Evolutionary conservation across 2,113 vertebrate genomes (phyloP), one percentile per base, ranked within the genome.

Genomic region (Cebidichthys violaceus): DNA sequence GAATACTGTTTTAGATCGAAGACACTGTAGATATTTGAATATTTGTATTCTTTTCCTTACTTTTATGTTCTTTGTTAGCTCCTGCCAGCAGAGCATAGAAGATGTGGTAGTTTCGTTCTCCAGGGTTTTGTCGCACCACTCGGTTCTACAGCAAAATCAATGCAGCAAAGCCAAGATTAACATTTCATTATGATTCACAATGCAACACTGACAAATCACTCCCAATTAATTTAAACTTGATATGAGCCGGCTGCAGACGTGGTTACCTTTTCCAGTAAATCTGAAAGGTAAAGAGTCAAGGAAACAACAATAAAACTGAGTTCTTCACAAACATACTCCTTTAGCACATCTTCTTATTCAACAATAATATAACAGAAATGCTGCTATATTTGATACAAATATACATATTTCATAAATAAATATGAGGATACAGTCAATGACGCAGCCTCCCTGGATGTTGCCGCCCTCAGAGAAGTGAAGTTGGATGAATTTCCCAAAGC

Each of bases 401-500:
- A 15, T 1, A 18, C 3, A 45, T 41, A 5, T 50, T 31, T 29
- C 7, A 8, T 62, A 17, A 10, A 2, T 31, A 70, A 43, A 37
- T 13, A 15, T 4, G 88, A 97, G 96, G 97, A 98, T 98, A 98
- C 97, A 98, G 76, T 98, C 97, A 4, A 97, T 94, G 82, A 98
- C 96, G 77, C 96, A 95, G 83, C 97, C 97, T 87, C 97, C 97
- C 80, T 98, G 97, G 93, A 98, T 97, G 92, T 97, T 96, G 31
- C 97, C 97, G 0, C 96, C 89, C 82, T 96, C 96, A 59, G 96
- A 97, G 91, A 98, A 98, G 88, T 98, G 96, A 88, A 98, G 96
- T 89, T 97, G 97, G 90, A 98, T 97, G 88, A 98, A 98, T 88
- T 98, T 98, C 74, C 97, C 97, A 70, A 98, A 98, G 75, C 97